A percentile compares a stretch with the other conserved stretches of the same genome.
Conservation (phyloP, 2,113 vertebrate genomes). For the Dinomys branickii region DNA sequence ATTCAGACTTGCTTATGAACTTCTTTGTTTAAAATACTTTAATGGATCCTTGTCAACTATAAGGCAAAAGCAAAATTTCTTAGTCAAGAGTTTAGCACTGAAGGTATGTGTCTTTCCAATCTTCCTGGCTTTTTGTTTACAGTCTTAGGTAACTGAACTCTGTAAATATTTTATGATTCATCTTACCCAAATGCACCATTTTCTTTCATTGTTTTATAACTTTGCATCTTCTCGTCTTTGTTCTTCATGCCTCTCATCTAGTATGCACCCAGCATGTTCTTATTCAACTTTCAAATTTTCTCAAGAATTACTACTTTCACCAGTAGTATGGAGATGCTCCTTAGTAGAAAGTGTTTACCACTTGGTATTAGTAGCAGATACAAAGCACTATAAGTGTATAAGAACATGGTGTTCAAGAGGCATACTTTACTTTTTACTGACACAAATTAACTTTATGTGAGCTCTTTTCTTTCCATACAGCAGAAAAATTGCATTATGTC, state of each 20-base stretch:
- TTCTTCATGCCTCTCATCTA: neutral
- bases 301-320: neutral
- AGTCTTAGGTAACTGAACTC: neutral
- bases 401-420: neutral
- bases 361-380: neutral
- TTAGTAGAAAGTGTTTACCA: neutral
- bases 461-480: neutral
- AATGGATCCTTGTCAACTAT: neutral
- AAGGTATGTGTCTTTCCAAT: neutral
- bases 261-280: neutral
- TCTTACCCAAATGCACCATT: neutral
- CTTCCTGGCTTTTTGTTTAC: neutral
- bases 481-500: neutral
- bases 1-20: neutral
- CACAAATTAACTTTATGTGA: conserved; percentile 22
- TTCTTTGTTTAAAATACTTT: neutral
- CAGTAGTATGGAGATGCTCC: neutral
- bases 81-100: neutral
- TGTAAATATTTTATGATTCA: neutral
- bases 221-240: neutral
- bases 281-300: neutral
- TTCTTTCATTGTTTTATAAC: neutral
- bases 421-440: neutral
- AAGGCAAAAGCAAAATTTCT: neutral
- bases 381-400: neutral